Percentiles rank a stretch among this genome's conserved stretches.
phyloP scores from a whole-genome alignment of 2,888 invertebrate species.

The Agapetus fuscipes region DNA sequence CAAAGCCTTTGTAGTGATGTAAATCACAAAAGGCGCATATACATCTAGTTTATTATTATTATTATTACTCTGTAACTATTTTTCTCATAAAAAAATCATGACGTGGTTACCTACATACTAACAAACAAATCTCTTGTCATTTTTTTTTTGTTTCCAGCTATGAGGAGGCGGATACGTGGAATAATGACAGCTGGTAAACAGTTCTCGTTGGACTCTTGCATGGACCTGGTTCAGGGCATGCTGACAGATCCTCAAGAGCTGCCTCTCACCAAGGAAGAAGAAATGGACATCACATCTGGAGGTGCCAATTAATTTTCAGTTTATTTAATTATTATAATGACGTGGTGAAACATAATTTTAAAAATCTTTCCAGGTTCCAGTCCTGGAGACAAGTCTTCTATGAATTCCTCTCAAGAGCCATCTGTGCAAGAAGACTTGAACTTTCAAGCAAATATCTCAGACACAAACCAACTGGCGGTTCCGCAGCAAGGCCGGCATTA shows the following conservation, averaged over 20 bases:
- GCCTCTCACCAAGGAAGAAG: slow-evolving; percentile 46
- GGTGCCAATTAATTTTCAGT: no score
- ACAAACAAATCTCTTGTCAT: no score
- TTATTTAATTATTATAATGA: neutral
- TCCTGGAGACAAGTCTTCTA: slow-evolving; percentile 37
- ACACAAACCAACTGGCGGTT: slow-evolving; percentile 34
- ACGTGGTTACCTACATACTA: no score
- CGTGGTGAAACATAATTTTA: no score
- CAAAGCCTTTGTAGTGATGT: no score
- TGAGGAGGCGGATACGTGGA: slow-evolving; percentile 76
- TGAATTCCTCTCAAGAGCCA: slow-evolving; percentile 36
- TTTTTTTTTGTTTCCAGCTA: no score
- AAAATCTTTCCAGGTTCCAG: slow-evolving; percentile 39
- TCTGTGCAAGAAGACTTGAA: slow-evolving; percentile 25
- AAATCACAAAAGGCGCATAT: no score
- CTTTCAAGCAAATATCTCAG: slow-evolving; percentile 29
- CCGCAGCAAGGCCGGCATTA: slow-evolving; percentile 37
- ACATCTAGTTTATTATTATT: no score
- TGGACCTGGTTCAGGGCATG: slow-evolving; percentile 77
- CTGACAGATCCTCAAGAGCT: slow-evolving; percentile 34
- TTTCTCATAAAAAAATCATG: no score
- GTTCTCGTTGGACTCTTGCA: slow-evolving; percentile 82
- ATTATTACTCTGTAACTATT: no score
- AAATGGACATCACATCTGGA: slow-evolving; percentile 35
- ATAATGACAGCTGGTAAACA: slow-evolving; percentile 87